Base-by-base conservation (phyloP, 2,888 invertebrate species). In the Eilema caniola region DNA sequence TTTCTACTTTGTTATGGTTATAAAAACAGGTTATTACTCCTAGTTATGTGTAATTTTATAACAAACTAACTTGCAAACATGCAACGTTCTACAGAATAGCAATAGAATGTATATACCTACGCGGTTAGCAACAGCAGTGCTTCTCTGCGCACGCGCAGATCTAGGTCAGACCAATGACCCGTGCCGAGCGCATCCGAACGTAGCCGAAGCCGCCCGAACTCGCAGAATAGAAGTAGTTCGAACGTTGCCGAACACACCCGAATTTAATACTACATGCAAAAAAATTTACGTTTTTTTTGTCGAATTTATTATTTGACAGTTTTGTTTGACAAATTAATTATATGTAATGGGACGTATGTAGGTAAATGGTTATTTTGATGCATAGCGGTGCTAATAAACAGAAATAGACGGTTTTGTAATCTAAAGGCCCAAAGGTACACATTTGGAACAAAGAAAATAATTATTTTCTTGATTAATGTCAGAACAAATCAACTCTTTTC, bases 161-260 rank as follows among this genome's bases (percentile, higher is more conserved):
- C 87, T 90, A 76, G 90, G 90, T 86, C 90, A 85, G 91, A 83
- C 83, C 90, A 86, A 89, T 88, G 91, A 89, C 88, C 90, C 88
- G 88, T 75, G 80, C 82, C 82, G 82, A 85, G 75, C 71, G 75
- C 66, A 56, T 68, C 80, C 85, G 88, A 86, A 70, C 73, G 56
- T 65, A 68, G 60, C 73, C 87, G 85, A 84, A 56, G 68, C n/a
- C 3, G 12, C n/a, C 73, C 86, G 85, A 83, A 59, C 70, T 53
- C 53, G 2, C n/a, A n/a, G 53, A 53, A 53, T 53, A n/a, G 10
- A 53, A 20, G 20, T 33, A n/a, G 23, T 66, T 59, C 78, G 78
- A 79, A 74, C 78, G 69, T 61, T 28, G 47, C 68, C 77, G 79
- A 80, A 75, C 76, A 70, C 64, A 67, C 70, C 69, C 73, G 72